These are phyloP conservation scores for Smutsia temminckii DNA, from an alignment of 2,797 vertebrate species.

Conservation along the genomic window DNA sequence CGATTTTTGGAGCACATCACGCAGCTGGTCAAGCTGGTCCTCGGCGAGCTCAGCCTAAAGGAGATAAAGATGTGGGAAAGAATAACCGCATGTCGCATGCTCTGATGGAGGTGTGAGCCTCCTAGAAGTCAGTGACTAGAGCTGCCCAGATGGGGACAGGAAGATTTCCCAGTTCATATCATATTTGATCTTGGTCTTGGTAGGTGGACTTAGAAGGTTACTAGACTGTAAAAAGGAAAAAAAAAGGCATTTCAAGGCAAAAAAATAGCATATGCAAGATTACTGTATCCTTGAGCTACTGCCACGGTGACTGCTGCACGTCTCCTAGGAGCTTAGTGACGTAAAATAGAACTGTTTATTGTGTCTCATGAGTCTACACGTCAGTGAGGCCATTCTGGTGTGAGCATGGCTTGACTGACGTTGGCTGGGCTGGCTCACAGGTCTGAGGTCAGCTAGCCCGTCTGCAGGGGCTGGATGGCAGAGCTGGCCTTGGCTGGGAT, in stretches of 20 bases:
- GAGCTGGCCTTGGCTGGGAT: neutral
- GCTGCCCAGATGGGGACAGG: neutral
- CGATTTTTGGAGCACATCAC: neutral
- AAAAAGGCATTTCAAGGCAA: neutral
- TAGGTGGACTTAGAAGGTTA: neutral
- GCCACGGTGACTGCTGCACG: neutral
- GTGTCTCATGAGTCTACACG: neutral
- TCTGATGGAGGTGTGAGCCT: neutral
- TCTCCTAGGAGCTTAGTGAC: neutral
- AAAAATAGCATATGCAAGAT: neutral
- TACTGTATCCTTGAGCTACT: neutral
- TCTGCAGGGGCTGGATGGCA: neutral
- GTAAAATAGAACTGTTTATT: neutral
- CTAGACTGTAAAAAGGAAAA: neutral
- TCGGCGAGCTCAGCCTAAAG: neutral
- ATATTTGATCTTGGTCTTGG: neutral
- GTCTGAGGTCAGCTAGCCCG: neutral
- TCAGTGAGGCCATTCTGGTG: neutral
- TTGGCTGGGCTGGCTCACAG: neutral
- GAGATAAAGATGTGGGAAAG: neutral
- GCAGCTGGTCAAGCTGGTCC: neutral
- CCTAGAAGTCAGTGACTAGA: neutral
- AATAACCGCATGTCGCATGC: neutral
- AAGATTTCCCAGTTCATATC: neutral
- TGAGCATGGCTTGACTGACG: neutral